These are phyloP conservation scores for Fragum fragum DNA, from an alignment of 2,888 invertebrate species.

Conservation along the genomic window DNA sequence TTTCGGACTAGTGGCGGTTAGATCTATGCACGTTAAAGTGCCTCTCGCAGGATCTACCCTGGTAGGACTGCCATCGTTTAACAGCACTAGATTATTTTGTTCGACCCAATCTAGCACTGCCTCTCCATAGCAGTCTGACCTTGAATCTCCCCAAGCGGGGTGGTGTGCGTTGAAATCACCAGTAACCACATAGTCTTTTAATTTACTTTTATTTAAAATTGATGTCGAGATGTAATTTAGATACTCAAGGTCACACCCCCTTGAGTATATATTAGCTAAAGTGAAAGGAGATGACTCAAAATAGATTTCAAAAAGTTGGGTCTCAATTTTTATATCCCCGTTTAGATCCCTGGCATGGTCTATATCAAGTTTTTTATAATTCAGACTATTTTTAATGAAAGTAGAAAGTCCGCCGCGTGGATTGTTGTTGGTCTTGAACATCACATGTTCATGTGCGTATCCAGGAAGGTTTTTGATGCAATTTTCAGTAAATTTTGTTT, in stretches of 20 bases:
- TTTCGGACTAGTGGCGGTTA: too few relatives aligned
- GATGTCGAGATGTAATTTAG: background rate
- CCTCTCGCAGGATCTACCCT: slow-evolving; percentile 2
- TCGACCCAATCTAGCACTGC: background rate
- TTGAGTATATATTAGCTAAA: slow-evolving; percentile 4
- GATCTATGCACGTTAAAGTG: background rate
- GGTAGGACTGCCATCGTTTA: slow-evolving; percentile 20
- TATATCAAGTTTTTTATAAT: slow-evolving; percentile 7
- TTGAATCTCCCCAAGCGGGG: background rate
- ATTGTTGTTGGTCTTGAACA: background rate
- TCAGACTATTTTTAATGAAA: background rate
- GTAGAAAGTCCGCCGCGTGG: slow-evolving; percentile 2
- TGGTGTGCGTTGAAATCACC: too few relatives aligned
- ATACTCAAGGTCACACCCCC: too few relatives aligned
- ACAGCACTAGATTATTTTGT: background rate
- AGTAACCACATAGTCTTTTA: too few relatives aligned
- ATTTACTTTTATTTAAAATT: background rate
- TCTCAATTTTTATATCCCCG: background rate
- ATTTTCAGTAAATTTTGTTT: too few relatives aligned
- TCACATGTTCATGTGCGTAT: background rate
- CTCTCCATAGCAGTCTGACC: background rate
- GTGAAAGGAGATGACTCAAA: background rate
- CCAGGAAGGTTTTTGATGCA: background rate
- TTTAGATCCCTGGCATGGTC: slow-evolving; percentile 19
- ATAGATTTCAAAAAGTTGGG: slow-evolving; percentile 18